A percentile compares a stretch with the other conserved stretches of the same genome.
Evolutionary conservation across 2,888 invertebrate genomes (phyloP).

Genomic region (Perdita meconis): DNA sequence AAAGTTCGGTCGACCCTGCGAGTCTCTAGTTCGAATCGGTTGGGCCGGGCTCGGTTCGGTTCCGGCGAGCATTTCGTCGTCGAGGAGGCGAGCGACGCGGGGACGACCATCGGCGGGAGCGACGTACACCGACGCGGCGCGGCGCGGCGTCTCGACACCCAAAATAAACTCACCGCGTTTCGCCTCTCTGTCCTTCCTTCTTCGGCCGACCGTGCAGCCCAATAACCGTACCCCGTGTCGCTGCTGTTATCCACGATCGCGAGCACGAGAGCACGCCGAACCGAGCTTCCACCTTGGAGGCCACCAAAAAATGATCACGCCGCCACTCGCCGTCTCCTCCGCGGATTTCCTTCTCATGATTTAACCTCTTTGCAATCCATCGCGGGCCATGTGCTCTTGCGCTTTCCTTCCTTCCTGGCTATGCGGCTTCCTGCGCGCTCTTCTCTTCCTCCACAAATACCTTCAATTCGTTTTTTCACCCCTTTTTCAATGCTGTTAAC

Average conservation of each 20-base stretch:
- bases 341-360: background rate
- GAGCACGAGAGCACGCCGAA: background rate
- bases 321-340: background rate
- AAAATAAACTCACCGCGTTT: constrained; percentile 80
- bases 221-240: constrained; percentile 23
- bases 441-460: constrained; percentile 30
- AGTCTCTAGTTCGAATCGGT: too few relatives aligned
- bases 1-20: too few relatives aligned
- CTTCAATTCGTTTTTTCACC: background rate
- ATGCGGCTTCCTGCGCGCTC: background rate
- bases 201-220: constrained; percentile 23
- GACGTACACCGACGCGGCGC: constrained; percentile 74
- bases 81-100: constrained; percentile 41
- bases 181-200: constrained; percentile 62
- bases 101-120: constrained; percentile 55
- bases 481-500: background rate
- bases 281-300: constrained; percentile 9
- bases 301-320: constrained; percentile 14
- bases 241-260: constrained; percentile 21
- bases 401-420: constrained; percentile 1
- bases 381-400: constrained; percentile 10
- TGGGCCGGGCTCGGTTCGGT: constrained; percentile 5
- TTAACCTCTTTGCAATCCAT: constrained; percentile 13
- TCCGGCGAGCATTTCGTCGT: constrained; percentile 23
- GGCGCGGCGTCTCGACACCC: constrained; percentile 74